phyloP scores from a whole-genome alignment of 1,140 invertebrate species.

The Teleogryllus occipitalis region DNA sequence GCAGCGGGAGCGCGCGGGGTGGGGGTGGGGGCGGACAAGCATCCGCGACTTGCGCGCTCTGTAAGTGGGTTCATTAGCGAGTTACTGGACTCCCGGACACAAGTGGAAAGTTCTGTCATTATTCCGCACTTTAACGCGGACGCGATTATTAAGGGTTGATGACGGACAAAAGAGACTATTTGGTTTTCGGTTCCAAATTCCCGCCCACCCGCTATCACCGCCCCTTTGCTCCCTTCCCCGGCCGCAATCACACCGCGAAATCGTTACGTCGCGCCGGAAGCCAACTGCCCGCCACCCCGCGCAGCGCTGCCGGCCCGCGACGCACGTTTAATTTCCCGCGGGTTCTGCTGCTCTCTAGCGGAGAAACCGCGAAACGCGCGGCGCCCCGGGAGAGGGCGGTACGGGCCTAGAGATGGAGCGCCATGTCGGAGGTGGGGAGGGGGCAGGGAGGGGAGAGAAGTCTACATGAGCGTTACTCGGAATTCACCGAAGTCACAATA shows the following conservation, averaged over 20 bases:
- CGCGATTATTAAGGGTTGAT: background rate
- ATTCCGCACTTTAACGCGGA: background rate
- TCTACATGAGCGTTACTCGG: too few relatives aligned
- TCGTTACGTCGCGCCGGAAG: background rate
- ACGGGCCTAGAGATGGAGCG: too few relatives aligned
- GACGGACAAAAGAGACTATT: slow-evolving; percentile 1
- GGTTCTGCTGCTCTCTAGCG: background rate
- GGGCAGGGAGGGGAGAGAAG: too few relatives aligned
- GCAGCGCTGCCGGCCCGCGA: background rate
- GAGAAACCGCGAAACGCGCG: background rate
- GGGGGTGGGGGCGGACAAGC: too few relatives aligned
- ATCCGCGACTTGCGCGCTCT: background rate
- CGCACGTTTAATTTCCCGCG: background rate
- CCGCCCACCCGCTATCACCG: background rate
- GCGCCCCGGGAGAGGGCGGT: background rate
- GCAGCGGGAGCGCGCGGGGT: too few relatives aligned
- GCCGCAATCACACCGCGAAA: background rate
- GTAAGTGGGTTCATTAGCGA: background rate
- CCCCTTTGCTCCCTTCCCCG: background rate
- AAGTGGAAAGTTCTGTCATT: background rate
- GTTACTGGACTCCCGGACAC: slow-evolving; percentile 2
- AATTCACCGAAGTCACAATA: too few relatives aligned
- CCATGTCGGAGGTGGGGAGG: too few relatives aligned
- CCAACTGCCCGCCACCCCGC: background rate
- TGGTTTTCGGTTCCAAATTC: background rate